Conservation (phyloP, 2,113 vertebrate species). For the Burhinus bistriatus region DNA sequence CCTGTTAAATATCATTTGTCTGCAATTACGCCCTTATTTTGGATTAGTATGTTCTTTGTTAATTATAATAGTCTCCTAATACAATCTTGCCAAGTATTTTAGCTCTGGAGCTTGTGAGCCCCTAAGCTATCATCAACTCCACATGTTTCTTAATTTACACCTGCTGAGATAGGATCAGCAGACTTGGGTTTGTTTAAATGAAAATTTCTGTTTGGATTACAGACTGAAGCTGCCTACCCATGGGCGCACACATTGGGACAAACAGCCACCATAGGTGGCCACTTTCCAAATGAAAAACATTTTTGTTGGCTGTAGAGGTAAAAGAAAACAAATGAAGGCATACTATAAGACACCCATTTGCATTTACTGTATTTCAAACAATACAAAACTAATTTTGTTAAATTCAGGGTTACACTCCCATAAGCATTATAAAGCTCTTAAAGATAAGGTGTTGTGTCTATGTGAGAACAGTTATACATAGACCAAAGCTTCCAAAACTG, state of each 20-base stretch:
- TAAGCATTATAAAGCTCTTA: neutral
- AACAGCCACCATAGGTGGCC: conserved; percentile 56
- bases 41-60: conserved; percentile 65
- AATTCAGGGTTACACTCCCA: neutral
- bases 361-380: neutral
- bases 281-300: neutral
- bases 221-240: neutral
- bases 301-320: neutral
- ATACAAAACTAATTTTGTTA: neutral
- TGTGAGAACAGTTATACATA: neutral
- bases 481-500: neutral
- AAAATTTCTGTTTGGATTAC: conserved; percentile 56
- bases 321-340: neutral
- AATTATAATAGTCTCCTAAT: conserved; percentile 60
- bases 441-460: neutral
- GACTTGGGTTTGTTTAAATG: conserved; percentile 60
- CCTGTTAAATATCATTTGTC: neutral
- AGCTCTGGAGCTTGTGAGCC: conserved; percentile 54
- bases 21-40: conserved; percentile 41
- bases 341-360: neutral
- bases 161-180: conserved; percentile 68
- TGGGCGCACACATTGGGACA: neutral
- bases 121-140: conserved; percentile 48
- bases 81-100: conserved; percentile 69
- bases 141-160: conserved; percentile 67